A percentile compares a stretch with the other conserved stretches of the same genome.
Evolutionary conservation across 2,888 invertebrate species (phyloP).

Genomic region (Cacoxenus indagator): DNA sequence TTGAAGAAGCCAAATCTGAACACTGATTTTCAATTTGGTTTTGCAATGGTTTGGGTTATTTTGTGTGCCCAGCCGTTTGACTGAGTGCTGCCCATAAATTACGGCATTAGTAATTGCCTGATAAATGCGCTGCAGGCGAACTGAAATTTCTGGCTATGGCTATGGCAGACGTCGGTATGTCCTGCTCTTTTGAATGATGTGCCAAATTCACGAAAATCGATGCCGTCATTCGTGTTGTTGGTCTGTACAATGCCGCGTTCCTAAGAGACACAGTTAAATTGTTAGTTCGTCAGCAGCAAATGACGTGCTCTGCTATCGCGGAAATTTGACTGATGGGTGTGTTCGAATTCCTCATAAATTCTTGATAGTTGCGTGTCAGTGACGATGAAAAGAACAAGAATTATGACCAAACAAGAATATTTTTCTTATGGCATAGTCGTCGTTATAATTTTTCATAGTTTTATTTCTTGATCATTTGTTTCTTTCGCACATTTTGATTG

Average conservation of each 20-base stretch:
- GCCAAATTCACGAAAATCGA: conserved; percentile 37
- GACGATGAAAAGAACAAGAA: background rate
- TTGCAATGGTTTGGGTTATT: too few relatives aligned
- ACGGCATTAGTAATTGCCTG: conserved; percentile 41
- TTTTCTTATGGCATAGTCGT: background rate
- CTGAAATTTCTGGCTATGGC: conserved; percentile 14
- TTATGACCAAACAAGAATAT: background rate
- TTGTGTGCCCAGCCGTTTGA: too few relatives aligned
- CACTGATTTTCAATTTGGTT: too few relatives aligned
- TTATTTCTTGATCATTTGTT: conserved; percentile 3
- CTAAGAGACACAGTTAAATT: too few relatives aligned
- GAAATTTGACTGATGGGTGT: conserved; percentile 48
- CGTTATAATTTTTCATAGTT: conserved; percentile 5
- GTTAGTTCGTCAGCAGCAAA: background rate
- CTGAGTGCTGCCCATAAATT: too few relatives aligned
- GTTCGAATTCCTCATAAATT: conserved; percentile 45
- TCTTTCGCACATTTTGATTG: background rate
- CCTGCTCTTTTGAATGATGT: conserved; percentile 37
- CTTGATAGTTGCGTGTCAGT: conserved; percentile 23
- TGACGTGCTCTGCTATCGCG: background rate
- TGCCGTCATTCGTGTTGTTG: conserved; percentile 17
- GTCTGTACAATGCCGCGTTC: background rate
- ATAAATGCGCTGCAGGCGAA: conserved; percentile 35
- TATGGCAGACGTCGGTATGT: conserved; percentile 19
- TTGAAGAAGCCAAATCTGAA: too few relatives aligned